Evolutionary conservation across 2,113 vertebrate species (phyloP).

Genomic region (Eolophus roseicapilla): DNA sequence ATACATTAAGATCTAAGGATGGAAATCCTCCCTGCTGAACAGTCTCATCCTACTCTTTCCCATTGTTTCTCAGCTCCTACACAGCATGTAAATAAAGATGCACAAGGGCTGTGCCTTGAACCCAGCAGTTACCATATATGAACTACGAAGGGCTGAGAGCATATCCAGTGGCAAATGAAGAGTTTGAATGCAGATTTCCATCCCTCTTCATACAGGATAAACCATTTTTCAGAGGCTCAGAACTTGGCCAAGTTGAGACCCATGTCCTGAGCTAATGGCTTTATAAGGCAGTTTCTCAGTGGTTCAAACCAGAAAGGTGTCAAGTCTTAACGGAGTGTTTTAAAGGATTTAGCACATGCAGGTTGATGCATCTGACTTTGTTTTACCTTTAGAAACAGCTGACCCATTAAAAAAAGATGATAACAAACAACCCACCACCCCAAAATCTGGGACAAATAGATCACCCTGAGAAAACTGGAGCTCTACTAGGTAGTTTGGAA

Average conservation of each 20-base stretch:
- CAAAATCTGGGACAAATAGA: neutral
- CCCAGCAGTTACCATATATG: neutral
- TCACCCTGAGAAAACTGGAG: neutral
- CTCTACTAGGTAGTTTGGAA: neutral
- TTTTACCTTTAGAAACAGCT: neutral
- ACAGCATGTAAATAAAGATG: neutral
- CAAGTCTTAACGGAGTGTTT: neutral
- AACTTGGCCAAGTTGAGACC: neutral
- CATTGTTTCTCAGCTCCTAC: neutral
- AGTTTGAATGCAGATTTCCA: neutral
- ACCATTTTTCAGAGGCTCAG: neutral
- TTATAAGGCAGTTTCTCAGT: neutral
- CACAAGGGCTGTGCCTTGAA: neutral
- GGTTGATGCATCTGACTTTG: neutral
- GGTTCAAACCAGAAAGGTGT: neutral
- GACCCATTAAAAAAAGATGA: neutral
- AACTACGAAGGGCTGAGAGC: neutral
- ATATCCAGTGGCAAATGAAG: neutral
- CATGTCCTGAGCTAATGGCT: neutral
- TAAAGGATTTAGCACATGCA: neutral
- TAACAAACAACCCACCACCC: neutral
- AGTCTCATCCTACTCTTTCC: neutral
- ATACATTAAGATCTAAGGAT: neutral
- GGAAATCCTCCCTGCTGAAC: neutral
- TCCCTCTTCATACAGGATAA: neutral